Conservation (phyloP, 2,888 invertebrate species). For the Chironomus tentans region DNA sequence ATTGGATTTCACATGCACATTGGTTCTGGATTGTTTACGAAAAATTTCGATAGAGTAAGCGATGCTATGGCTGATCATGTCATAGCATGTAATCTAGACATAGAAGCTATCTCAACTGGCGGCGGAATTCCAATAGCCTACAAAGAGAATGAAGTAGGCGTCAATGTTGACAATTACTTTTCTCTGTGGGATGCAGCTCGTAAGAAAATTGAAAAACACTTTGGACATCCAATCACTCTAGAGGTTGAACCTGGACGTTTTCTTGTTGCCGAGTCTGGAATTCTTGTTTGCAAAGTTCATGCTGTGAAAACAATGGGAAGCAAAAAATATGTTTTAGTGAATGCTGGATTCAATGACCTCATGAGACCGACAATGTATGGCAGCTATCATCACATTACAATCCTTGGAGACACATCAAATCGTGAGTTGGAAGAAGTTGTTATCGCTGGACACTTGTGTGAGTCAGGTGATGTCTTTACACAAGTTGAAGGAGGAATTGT, state of each 20-base stretch:
- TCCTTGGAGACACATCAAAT: neutral
- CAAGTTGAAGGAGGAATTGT: neutral
- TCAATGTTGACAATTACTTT: neutral
- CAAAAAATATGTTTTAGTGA: neutral
- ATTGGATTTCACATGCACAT: neutral
- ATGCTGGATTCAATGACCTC: neutral
- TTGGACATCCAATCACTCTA: neutral
- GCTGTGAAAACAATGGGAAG: neutral
- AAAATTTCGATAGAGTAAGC: neutral
- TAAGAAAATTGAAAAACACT: neutral
- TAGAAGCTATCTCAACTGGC: neutral
- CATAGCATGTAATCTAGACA: neutral
- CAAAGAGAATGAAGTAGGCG: neutral
- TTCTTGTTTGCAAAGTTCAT: neutral
- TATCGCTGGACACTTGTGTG: neutral
- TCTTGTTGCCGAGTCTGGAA: neutral
- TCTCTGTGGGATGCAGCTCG: neutral
- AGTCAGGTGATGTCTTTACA: neutral
- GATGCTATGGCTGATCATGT: neutral
- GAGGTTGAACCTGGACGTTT: neutral
- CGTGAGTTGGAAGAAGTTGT: neutral
- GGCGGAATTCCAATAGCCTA: neutral
- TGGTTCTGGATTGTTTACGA: neutral
- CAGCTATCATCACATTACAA: neutral
- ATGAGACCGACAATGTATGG: constrained; percentile 2